phyloP scores from a whole-genome alignment of 2,113 vertebrate genomes.

The Arenaria interpres region DNA sequence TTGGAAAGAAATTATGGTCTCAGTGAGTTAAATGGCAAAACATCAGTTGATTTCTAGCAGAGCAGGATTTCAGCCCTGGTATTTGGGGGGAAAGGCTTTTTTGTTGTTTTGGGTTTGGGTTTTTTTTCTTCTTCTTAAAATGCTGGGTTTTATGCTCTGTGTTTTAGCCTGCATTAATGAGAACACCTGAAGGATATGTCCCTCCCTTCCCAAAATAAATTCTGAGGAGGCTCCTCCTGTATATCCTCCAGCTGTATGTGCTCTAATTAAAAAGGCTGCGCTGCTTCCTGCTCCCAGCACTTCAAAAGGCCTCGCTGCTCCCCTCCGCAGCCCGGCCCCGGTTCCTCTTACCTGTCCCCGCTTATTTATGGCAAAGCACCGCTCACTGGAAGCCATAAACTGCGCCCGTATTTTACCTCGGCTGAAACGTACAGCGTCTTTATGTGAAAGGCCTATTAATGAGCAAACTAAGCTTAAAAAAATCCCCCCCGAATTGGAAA shows the following conservation, averaged over 20 bases:
- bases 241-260: conserved; percentile 74
- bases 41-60: conserved; percentile 33
- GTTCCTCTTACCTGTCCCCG: conserved; percentile 71
- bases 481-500: neutral
- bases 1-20: neutral
- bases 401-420: neutral
- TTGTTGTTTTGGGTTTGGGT: neutral
- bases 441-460: neutral
- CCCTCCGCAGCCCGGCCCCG: conserved; percentile 57
- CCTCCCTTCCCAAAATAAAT: conserved; percentile 69
- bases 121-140: neutral
- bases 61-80: neutral
- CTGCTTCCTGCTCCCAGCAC: conserved; percentile 78
- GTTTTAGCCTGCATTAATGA: conserved; percentile 65
- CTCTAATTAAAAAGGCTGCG: conserved; percentile 82
- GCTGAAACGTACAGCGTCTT: neutral
- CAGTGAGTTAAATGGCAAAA: conserved; percentile 51
- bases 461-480: neutral
- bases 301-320: conserved; percentile 77
- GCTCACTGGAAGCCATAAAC: conserved; percentile 43
- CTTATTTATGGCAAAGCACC: conserved; percentile 66
- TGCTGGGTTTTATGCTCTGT: conserved; percentile 33
- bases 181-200: conserved; percentile 73
- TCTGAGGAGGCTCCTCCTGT: conserved; percentile 57
- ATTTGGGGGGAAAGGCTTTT: neutral